These are phyloP conservation scores for Salvelinus namaycush DNA, from an alignment of 2,113 vertebrate genomes.

Conservation along the genomic window DNA sequence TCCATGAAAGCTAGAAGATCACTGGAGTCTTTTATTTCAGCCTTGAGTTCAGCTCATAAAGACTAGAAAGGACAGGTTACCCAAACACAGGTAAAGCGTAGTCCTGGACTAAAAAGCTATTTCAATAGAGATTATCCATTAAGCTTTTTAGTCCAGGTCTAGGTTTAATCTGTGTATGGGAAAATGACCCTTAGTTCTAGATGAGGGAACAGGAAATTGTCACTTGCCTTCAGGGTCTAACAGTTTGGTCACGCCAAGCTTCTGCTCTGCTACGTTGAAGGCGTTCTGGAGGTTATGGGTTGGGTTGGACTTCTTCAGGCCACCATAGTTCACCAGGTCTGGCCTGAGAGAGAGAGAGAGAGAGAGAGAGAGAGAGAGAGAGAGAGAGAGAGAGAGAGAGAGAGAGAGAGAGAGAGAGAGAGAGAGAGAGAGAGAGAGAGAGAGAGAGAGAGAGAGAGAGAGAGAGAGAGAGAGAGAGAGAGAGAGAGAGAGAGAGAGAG, in stretches of 20 bases:
- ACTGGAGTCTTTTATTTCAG: too few relatives aligned
- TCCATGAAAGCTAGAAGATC: slow-evolving; percentile 14
- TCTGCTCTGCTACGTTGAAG: slow-evolving; percentile 87
- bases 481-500: too few relatives aligned
- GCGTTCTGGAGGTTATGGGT: slow-evolving; percentile 94
- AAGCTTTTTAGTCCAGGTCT: not conserved
- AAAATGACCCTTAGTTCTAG: not conserved
- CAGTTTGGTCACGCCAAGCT: slow-evolving; percentile 90
- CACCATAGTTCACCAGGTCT: slow-evolving; percentile 89
- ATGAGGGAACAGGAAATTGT: not conserved
- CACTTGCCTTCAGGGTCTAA: slow-evolving; percentile 91
- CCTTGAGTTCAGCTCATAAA: too few relatives aligned
- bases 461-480: too few relatives aligned
- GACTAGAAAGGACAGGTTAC: too few relatives aligned
- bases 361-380: too few relatives aligned
- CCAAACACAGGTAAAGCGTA: too few relatives aligned
- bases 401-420: slow-evolving; percentile 14
- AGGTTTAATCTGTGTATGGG: too few relatives aligned
- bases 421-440: not conserved
- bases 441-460: too few relatives aligned
- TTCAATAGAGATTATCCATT: not conserved
- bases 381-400: not conserved
- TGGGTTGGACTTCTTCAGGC: slow-evolving; percentile 89
- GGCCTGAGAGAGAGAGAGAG: slow-evolving; percentile 72
- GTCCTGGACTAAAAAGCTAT: too few relatives aligned